These are phyloP conservation scores for Lasioglossum baleicum DNA, from an alignment of 1,140 invertebrate species.

Conservation along the genomic window DNA sequence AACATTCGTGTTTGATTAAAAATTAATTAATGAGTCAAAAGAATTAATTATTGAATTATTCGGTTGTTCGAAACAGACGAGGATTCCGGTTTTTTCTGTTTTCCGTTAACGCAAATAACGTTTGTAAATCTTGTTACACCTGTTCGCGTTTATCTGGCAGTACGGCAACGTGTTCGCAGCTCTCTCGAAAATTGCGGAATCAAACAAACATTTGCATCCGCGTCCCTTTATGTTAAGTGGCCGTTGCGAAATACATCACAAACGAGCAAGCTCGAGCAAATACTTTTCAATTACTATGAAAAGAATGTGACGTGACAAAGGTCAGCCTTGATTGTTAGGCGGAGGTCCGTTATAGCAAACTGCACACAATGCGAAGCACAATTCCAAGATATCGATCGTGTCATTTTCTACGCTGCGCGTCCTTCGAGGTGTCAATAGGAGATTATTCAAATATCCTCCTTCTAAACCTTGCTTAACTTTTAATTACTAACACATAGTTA, in stretches of 20 bases:
- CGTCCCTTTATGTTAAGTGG: neutral
- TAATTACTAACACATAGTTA: neutral
- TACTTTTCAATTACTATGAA: slow-evolving; percentile 37
- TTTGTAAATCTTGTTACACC: no score
- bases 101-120: no score
- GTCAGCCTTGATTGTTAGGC: slow-evolving; percentile 30
- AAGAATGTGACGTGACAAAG: slow-evolving; percentile 42
- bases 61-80: no score
- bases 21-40: no score
- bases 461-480: slow-evolving; percentile 5
- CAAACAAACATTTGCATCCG: neutral
- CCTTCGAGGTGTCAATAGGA: slow-evolving; percentile 48
- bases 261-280: neutral
- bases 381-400: slow-evolving; percentile 51
- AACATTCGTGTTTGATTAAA: no score
- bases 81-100: no score
- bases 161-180: no score
- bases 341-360: slow-evolving; percentile 36
- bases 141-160: no score
- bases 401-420: slow-evolving; percentile 34
- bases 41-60: no score
- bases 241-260: neutral
- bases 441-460: slow-evolving; percentile 46
- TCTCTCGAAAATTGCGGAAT: neutral
- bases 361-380: slow-evolving; percentile 38